phyloP scores from a whole-genome alignment of 2,797 vertebrate species.

The Syndactyla subalaris region DNA sequence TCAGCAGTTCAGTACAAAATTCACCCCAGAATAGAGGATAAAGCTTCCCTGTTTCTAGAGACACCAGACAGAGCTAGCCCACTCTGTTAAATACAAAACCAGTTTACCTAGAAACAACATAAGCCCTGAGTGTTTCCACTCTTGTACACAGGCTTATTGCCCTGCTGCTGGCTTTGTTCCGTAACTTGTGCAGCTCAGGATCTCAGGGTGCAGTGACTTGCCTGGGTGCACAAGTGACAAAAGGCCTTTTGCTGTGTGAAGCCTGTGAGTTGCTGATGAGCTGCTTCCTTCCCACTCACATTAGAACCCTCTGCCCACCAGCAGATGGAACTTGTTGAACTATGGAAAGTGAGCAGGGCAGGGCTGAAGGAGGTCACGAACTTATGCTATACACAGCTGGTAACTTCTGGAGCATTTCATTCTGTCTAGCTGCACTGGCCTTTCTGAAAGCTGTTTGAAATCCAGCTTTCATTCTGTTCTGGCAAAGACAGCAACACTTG shows the following conservation, averaged over 20 bases:
- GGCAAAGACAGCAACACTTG: neutral
- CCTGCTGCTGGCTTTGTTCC: neutral
- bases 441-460: neutral
- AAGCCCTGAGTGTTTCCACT: neutral
- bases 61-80: neutral
- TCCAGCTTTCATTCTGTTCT: neutral
- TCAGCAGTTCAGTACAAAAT: neutral
- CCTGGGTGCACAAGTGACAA: neutral
- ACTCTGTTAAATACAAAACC: neutral
- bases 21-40: neutral
- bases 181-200: neutral
- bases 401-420: neutral
- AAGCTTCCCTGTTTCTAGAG: neutral
- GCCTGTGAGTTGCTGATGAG: neutral
- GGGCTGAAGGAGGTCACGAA: neutral
- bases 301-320: neutral
- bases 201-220: neutral
- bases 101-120: neutral
- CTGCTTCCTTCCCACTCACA: neutral
- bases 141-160: fast-evolving
- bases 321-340: neutral
- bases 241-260: neutral
- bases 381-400: neutral
- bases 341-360: neutral
- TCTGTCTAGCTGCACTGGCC: neutral